These are phyloP conservation scores for honey bee (Apis mellifera) DNA, from an alignment of 1,140 invertebrate species.

Conservation along the genomic window Amel_HAv3.1 CM009944.2:7220501-7221000, in stretches of 20 bases:
- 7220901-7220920: background rate
- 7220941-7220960: background rate
- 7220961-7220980: no score
- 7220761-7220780: background rate
- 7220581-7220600: no score
- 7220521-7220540: no score
- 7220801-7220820: background rate
- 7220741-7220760: background rate
- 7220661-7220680: background rate
- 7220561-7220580: no score
- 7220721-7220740: background rate
- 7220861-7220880: background rate
- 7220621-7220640: background rate
- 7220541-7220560: no score
- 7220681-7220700: background rate
- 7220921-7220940: constrained; percentile 2
- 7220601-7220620: background rate
- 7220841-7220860: background rate
- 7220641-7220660: background rate
- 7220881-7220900: no score
- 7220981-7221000: constrained; percentile 44
- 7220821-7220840: background rate
- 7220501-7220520: no score
- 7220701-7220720: background rate
- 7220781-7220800: background rate